Evolutionary conservation across 2,113 vertebrate species (phyloP), one percentile per base, ranked within the genome.

Genomic region (Phocoena phocoena): DNA sequence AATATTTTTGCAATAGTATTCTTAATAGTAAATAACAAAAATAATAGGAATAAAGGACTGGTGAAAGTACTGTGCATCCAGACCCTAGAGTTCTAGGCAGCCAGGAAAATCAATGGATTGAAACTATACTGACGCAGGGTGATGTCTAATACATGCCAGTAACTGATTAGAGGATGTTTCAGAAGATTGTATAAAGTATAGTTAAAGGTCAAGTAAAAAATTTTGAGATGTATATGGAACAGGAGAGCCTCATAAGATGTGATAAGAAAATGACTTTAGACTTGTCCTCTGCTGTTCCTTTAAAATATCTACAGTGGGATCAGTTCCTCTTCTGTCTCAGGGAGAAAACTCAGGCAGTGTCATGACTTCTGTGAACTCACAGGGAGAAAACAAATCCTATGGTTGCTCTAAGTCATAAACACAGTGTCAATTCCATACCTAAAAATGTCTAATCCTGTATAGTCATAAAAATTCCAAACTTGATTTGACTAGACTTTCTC

Each of bases 111-210:
- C 63, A 31, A 20, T 6, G 20, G 65, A 71, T 20, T 7, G 33
- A 21, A 23, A 20, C 10, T 0, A 10, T 0, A 7, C 28, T 12
- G n/a, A 47, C 2, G 6, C 0, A n/a, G 38, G 11, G 21, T 36
- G 25, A 68, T 41, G 23, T 25, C n/a, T 7, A 10, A 6, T 18
- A 23, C 3, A 10, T 1, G 41, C 20, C 25, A 13, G 31, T n/a
- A 25, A 25, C 74, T 20, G n/a, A 31, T 17, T 1, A 65, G 55
- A 47, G 15, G 9, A 44, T 60, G 68, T 5, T 50, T 21, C 53
- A 38, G n/a, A 82, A 60, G 13, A 44, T 23, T 18, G 21, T 38
- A 3, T 50, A 26, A 92, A 62, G 62, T 31, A 9, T 53, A 4
- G 26, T 36, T 47, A n/a, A 50, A 11, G 23, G 11, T 70, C 11